Percentiles rank a stretch among this genome's conserved stretches.
Evolutionary conservation across 2,113 vertebrate genomes (phyloP).

Genomic region (Empidonax traillii): DNA sequence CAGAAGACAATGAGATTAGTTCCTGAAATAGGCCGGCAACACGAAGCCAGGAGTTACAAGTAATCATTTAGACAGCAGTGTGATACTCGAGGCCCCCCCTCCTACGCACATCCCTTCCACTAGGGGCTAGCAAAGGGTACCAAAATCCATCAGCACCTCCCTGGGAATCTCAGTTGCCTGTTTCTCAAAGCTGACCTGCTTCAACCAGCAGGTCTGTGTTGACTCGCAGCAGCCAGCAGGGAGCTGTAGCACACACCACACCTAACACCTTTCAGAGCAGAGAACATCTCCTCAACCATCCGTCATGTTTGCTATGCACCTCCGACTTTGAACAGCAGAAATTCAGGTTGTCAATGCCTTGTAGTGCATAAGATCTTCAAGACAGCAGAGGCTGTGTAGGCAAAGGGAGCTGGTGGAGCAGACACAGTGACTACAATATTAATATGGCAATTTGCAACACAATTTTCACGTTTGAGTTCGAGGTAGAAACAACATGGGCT

Average conservation of each 20-base stretch:
- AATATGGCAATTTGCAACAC: neutral
- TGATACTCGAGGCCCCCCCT: neutral
- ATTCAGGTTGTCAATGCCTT: neutral
- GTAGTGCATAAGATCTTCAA: neutral
- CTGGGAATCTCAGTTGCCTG: neutral
- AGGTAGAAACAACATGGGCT: neutral
- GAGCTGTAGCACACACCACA: neutral
- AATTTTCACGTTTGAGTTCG: neutral
- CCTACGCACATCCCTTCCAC: rapidly evolving
- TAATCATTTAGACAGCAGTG: neutral
- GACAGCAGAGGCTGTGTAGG: neutral
- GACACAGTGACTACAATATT: neutral
- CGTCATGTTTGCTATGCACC: rapidly evolving
- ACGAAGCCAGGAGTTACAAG: rapidly evolving
- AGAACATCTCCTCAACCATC: neutral
- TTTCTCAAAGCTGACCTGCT: neutral
- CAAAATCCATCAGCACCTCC: neutral
- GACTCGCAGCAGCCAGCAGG: neutral
- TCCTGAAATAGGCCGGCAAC: neutral
- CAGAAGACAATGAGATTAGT: neutral
- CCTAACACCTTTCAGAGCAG: neutral
- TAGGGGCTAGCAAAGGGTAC: neutral
- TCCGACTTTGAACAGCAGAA: neutral
- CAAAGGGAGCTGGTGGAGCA: neutral
- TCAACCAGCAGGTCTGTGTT: neutral